phyloP scores from a whole-genome alignment of 2,888 invertebrate species.

The Galerucella nymphaeae region DNA sequence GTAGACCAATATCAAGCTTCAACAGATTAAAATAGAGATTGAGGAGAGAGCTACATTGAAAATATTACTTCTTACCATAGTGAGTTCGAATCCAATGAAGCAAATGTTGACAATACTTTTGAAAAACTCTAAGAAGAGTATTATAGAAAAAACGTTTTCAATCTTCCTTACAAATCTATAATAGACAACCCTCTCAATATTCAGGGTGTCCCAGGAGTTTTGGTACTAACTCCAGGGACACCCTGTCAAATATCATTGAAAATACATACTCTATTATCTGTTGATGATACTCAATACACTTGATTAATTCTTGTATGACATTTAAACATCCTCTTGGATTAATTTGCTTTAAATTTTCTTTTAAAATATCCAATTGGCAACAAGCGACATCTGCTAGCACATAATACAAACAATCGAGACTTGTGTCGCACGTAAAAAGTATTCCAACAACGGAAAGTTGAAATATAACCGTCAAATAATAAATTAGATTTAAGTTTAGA shows the following conservation, averaged over 20 bases:
- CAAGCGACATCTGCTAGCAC: constrained; percentile 17
- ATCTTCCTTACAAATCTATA: not conserved
- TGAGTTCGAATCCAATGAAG: constrained; percentile 8
- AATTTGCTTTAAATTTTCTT: constrained; percentile 9
- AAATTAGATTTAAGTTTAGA: not conserved
- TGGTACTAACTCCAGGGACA: no score
- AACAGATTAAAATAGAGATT: no score
- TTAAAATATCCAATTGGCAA: constrained; percentile 24
- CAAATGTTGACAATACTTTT: constrained; percentile 7
- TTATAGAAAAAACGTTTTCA: not conserved
- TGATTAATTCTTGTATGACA: not conserved
- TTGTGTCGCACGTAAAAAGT: not conserved
- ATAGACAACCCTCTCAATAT: not conserved
- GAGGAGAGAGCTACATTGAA: not conserved
- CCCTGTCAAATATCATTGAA: not conserved
- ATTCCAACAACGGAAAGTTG: not conserved
- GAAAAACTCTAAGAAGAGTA: constrained; percentile 4
- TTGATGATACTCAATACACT: constrained; percentile 11
- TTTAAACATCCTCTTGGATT: not conserved
- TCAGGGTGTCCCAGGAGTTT: no score
- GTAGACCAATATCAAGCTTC: no score
- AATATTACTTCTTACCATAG: constrained; percentile 6
- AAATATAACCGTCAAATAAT: not conserved
- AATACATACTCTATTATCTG: not conserved
- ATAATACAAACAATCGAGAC: constrained; percentile 17